phyloP scores from a whole-genome alignment of 1,140 invertebrate species.

The Acyrthosiphon pisum region DNA sequence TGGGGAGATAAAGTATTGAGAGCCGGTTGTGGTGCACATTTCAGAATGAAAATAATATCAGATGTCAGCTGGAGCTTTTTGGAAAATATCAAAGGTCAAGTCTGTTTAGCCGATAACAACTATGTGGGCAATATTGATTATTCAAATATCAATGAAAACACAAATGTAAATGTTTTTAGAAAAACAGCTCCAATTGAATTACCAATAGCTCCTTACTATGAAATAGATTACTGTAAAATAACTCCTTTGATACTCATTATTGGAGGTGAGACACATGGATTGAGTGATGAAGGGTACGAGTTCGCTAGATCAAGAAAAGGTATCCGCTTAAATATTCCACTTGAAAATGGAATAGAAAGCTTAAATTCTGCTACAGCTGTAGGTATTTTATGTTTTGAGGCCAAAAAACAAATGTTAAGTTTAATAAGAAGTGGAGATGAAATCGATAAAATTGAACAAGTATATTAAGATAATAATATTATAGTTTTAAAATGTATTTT shows the following conservation, averaged over 20 bases:
- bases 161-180: slow-evolving; percentile 49
- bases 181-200: slow-evolving; percentile 61
- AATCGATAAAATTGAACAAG: not conserved
- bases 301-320: slow-evolving; percentile 68
- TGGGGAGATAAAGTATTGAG: slow-evolving; percentile 90
- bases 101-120: slow-evolving; percentile 61
- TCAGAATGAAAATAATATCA: slow-evolving; percentile 73
- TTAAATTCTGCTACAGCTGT: slow-evolving; percentile 83
- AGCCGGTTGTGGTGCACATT: slow-evolving; percentile 83
- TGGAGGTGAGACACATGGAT: slow-evolving; percentile 87
- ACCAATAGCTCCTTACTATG: slow-evolving; percentile 72
- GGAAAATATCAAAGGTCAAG: slow-evolving; percentile 60
- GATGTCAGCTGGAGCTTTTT: slow-evolving; percentile 74
- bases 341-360: slow-evolving; percentile 81
- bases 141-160: slow-evolving; percentile 49
- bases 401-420: slow-evolving; percentile 70
- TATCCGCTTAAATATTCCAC: slow-evolving; percentile 77
- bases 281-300: slow-evolving; percentile 74
- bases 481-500: not conserved
- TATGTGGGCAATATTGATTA: slow-evolving; percentile 60
- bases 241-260: slow-evolving; percentile 73
- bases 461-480: not conserved
- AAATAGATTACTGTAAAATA: slow-evolving; percentile 67
- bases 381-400: slow-evolving; percentile 85
- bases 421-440: not conserved